Evolutionary conservation across 1,140 invertebrate genomes (phyloP).

Genomic region (Drosophila tsacasi): DNA sequence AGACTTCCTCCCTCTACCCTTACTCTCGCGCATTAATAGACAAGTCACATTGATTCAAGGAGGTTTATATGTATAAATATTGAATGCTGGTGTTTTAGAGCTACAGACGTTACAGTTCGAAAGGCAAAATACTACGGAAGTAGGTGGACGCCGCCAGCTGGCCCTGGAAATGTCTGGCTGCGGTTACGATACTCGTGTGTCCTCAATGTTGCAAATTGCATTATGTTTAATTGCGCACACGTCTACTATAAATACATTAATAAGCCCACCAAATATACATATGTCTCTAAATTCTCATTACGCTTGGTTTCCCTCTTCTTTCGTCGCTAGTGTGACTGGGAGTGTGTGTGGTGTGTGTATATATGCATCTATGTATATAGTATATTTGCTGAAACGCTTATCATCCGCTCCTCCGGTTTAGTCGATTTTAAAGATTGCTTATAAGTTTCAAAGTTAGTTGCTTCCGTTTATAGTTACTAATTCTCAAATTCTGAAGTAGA

Average conservation of each 20-base stretch:
- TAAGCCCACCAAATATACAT: constrained; percentile 72
- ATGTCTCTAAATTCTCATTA: constrained; percentile 59
- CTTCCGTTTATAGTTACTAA: constrained; percentile 63
- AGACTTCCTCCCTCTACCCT: neutral
- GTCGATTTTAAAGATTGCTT: constrained; percentile 81
- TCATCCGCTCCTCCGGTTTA: constrained; percentile 54
- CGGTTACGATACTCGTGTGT: constrained; percentile 44
- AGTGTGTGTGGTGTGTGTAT: constrained; percentile 34
- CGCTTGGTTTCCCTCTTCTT: constrained; percentile 21
- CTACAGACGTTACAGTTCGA: constrained; percentile 57
- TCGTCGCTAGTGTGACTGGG: constrained; percentile 17
- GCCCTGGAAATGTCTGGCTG: constrained; percentile 38
- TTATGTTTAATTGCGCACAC: constrained; percentile 54
- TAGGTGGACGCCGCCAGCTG: constrained; percentile 22
- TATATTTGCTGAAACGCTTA: constrained; percentile 62
- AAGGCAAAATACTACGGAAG: constrained; percentile 59
- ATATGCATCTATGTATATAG: constrained; percentile 52
- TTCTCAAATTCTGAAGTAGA: constrained; percentile 48
- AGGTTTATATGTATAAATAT: constrained; percentile 55
- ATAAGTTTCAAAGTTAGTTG: constrained; percentile 80
- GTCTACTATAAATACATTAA: constrained; percentile 67
- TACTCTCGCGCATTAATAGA: constrained; percentile 62
- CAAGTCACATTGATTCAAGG: constrained; percentile 83
- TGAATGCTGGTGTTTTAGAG: constrained; percentile 38
- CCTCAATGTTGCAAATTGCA: constrained; percentile 31